Conservation (phyloP, 2,888 invertebrate genomes). For the Hartigia nigra region DNA sequence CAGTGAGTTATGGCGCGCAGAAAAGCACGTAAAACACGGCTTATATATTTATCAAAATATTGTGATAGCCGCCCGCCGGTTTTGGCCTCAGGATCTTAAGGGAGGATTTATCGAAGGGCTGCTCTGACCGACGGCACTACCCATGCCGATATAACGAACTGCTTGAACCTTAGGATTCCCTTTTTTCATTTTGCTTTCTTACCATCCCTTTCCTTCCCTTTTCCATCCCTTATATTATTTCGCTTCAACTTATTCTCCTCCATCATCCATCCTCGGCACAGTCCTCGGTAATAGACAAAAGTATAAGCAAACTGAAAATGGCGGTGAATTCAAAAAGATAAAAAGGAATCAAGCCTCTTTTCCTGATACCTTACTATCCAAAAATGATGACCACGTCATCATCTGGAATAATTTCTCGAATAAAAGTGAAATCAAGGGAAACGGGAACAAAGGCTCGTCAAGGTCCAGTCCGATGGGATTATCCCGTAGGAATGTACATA, state of each 20-base stretch:
- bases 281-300: background rate
- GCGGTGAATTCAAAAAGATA: background rate
- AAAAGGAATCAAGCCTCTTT: background rate
- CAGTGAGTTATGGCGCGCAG: conserved; percentile 52
- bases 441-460: conserved; percentile 47
- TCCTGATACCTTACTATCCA: background rate
- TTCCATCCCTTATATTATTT: background rate
- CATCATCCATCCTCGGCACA: background rate
- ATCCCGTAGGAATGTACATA: conserved; percentile 31
- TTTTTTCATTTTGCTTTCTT: background rate
- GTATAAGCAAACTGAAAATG: background rate
- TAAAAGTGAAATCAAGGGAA: conserved; percentile 23
- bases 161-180: background rate
- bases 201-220: background rate
- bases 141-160: conserved; percentile 11
- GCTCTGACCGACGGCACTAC: conserved; percentile 40
- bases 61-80: conserved; percentile 53
- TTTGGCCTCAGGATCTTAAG: conserved; percentile 13
- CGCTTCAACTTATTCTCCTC: background rate
- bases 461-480: conserved; percentile 55
- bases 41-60: conserved; percentile 64
- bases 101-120: conserved; percentile 41
- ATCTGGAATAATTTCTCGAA: conserved; percentile 1
- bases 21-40: conserved; percentile 55
- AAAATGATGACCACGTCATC: background rate